Evolutionary conservation across 2,888 invertebrate species (phyloP).

Genomic region (Timema cristinae): DNA sequence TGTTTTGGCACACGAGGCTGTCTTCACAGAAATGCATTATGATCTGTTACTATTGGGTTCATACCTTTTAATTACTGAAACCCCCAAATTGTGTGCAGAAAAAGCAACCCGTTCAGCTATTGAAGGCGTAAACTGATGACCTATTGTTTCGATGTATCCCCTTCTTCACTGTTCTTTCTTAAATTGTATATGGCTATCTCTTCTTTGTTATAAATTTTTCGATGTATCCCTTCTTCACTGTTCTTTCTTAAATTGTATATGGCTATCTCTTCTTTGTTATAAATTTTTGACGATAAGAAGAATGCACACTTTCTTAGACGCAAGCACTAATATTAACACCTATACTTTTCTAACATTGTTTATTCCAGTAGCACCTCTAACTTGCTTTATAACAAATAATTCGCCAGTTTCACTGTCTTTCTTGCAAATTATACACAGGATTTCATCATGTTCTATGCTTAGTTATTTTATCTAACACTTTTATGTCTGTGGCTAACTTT

Average conservation of each 20-base stretch:
- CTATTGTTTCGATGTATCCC: not conserved
- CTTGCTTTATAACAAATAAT: not conserved
- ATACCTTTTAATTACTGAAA: constrained; percentile 4
- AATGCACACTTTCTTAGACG: not conserved
- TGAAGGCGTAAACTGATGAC: not conserved
- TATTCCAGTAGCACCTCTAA: not conserved
- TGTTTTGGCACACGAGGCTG: not conserved
- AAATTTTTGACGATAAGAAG: not conserved
- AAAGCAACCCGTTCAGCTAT: not conserved
- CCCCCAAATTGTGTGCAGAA: not conserved
- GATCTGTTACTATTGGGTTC: constrained; percentile 1
- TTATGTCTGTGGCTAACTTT: not conserved
- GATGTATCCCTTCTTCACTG: not conserved
- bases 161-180: no score
- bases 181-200: not conserved
- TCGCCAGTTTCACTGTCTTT: not conserved
- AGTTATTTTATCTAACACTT: not conserved
- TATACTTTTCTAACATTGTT: not conserved
- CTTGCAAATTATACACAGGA: not conserved
- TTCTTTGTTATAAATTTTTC: not conserved
- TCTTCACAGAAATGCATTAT: not conserved
- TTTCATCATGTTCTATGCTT: not conserved
- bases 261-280: not conserved
- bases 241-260: no score
- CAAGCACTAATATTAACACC: not conserved